Percentiles rank a stretch among this genome's conserved stretches.
These are phyloP conservation scores for Hydropsyche betteni DNA, from an alignment of 2,888 invertebrate species.

Conservation along the genomic window DNA sequence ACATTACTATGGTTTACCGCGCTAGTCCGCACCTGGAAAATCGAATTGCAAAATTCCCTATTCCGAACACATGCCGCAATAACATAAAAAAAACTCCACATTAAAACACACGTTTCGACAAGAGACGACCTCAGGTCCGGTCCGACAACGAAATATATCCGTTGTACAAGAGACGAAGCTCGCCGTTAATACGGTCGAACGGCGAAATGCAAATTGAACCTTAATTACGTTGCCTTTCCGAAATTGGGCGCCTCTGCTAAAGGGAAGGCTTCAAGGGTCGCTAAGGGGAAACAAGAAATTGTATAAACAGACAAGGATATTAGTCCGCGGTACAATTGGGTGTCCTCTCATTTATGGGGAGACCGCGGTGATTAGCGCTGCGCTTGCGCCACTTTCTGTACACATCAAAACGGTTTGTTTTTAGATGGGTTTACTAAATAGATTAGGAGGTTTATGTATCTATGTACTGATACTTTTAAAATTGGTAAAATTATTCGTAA, in stretches of 20 bases:
- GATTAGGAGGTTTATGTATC: too few species aligned
- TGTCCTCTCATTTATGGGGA: slow-evolving; percentile 1
- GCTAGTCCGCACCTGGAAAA: too few species aligned
- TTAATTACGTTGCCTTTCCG: slow-evolving; percentile 23
- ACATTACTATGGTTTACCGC: too few species aligned
- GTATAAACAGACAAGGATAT: slow-evolving; percentile 33
- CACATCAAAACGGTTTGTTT: too few species aligned
- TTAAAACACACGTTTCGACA: too few species aligned
- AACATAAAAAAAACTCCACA: too few species aligned
- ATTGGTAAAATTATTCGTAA: too few species aligned
- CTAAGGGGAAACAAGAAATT: slow-evolving; percentile 20
- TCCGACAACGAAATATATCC: background rate
- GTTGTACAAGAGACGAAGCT: background rate
- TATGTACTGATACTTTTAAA: too few species aligned
- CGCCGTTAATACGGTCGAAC: background rate
- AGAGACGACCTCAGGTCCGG: too few species aligned
- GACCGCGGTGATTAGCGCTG: slow-evolving; percentile 10
- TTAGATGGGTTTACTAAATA: too few species aligned
- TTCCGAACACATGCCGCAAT: too few species aligned
- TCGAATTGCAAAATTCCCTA: too few species aligned
- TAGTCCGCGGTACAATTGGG: slow-evolving; percentile 14
- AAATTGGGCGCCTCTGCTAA: slow-evolving; percentile 10
- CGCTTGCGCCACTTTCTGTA: background rate
- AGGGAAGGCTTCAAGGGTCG: background rate
- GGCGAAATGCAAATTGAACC: slow-evolving; percentile 25